These are phyloP conservation scores for Elephas maximus DNA, from an alignment of 2,113 vertebrate species.

Conservation along the genomic window DNA sequence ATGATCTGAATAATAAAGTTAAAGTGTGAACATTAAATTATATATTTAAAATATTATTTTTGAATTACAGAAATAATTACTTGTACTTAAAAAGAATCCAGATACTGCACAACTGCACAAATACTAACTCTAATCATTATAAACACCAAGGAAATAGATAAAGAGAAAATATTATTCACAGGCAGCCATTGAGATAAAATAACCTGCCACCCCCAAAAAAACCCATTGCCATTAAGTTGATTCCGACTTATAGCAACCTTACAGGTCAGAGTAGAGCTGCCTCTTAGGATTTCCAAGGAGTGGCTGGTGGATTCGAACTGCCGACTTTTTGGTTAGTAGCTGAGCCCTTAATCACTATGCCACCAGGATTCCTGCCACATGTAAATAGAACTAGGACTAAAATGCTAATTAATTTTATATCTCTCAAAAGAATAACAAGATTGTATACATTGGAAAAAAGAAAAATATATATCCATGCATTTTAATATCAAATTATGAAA, in stretches of 20 bases:
- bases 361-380: too few species aligned
- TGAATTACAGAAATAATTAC: background rate
- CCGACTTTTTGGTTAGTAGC: too few species aligned
- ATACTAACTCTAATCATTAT: background rate
- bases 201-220: background rate
- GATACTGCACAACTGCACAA: background rate
- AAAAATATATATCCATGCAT: background rate
- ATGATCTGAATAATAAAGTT: background rate
- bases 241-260: too few species aligned
- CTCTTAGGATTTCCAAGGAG: too few species aligned
- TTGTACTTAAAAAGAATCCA: conserved; percentile 2
- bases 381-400: background rate
- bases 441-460: background rate
- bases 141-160: background rate
- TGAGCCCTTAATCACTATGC: too few species aligned
- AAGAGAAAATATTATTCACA: background rate
- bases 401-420: background rate
- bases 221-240: too few species aligned
- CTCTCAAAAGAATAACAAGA: background rate
- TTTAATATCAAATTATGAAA: conserved; percentile 33
- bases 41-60: conserved; percentile 26
- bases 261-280: too few species aligned
- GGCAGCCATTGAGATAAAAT: conserved; percentile 2
- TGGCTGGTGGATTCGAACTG: too few species aligned
- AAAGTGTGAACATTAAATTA: background rate